Evolutionary conservation across 2,797 vertebrate genomes (phyloP).

Genomic region (Monodelphis domestica): DNA sequence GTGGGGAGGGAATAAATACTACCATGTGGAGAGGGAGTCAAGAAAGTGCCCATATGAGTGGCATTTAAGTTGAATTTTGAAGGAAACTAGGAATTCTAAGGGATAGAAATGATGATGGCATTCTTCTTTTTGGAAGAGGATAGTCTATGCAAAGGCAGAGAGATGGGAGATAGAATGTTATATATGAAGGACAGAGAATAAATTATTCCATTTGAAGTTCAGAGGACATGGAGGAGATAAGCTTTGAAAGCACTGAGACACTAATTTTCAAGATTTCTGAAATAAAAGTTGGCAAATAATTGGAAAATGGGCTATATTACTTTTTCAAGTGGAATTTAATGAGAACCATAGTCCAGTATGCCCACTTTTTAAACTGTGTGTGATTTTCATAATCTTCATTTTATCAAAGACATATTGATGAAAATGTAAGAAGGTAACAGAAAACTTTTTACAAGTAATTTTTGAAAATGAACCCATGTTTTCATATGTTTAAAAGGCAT

Average conservation of each 20-base stretch:
- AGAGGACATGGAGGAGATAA: not conserved
- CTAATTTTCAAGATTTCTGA: not conserved
- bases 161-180: not conserved
- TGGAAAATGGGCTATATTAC: not conserved
- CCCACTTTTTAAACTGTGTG: not conserved
- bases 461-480: not conserved
- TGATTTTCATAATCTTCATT: not conserved
- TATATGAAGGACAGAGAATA: not conserved
- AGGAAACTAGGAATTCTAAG: not conserved
- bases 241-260: not conserved
- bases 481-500: not conserved
- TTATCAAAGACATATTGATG: not conserved
- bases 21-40: not conserved
- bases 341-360: not conserved
- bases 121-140: not conserved
- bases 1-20: not conserved
- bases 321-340: not conserved
- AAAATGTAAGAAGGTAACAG: not conserved
- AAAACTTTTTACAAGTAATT: not conserved
- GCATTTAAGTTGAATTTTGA: not conserved
- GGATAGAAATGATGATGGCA: not conserved
- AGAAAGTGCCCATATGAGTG: not conserved
- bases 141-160: not conserved
- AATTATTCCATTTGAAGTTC: not conserved
- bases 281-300: not conserved